Evolutionary conservation across 1,140 invertebrate species (phyloP), one percentile per base, ranked within the genome.

Genomic region (Chironomus striatipennis): DNA sequence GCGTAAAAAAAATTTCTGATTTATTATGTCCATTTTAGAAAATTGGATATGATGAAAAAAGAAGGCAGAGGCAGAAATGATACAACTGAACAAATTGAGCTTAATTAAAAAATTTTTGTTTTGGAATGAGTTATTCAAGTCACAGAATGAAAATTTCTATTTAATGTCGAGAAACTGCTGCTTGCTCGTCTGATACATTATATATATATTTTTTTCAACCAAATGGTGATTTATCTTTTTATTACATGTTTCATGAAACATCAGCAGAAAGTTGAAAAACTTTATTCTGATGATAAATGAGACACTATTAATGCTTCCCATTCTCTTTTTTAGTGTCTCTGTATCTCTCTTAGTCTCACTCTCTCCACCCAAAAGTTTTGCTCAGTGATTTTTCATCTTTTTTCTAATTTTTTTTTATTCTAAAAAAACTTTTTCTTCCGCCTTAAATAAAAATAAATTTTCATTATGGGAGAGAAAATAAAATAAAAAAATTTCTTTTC

Each of bases 191-290:
- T 34, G 24, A n/a, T n/a, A n/a, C n/a, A n/a, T n/a, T 34, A 34
- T 34, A 34, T 34, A 34, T 34, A 34, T 34, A 34, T 34, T 2
- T 34, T 34, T 57, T 57, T 12, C 47, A 57, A 12, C 12, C 12
- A 15, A 57, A 5, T n/a, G n/a, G 47, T 57, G 47, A 57, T 57
- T 57, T 57, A 57, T 57, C 47, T n/a, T 57, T 57, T 57, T 57
- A 57, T 57, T 57, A 57, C 47, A 57, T 57, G 47, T 12, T 57
- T 57, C 47, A 57, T 57, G 47, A 57, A 57, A n/a, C n/a, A 57
- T 57, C 47, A 57, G 47, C 47, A 57, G 47, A 57, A 57, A 57
- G 9, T 57, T 57, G 47, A 57, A 57, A 57, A 57, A 57, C 12
- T 57, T 57, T 57, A 57, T 57, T 57, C 47, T 0, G 47, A 57